These are phyloP conservation scores for Ceraclea dissimilis DNA, from an alignment of 2,888 invertebrate genomes.

Conservation along the genomic window DNA sequence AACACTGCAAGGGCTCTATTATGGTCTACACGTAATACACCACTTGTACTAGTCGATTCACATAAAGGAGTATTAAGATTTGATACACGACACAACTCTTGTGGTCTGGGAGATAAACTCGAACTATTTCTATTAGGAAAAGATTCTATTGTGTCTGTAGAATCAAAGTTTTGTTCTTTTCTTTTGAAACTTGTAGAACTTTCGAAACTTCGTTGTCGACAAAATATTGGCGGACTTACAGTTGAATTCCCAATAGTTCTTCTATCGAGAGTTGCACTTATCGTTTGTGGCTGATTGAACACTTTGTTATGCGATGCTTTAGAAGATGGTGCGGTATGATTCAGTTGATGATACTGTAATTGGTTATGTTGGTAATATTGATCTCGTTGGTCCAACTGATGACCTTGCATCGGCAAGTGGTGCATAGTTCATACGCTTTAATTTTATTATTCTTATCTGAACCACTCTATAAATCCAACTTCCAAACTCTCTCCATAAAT, in stretches of 20 bases:
- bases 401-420: constrained; percentile 20
- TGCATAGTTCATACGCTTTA: constrained; percentile 21
- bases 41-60: constrained; percentile 22
- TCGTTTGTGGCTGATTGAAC: constrained; percentile 17
- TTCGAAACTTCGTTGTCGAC: constrained; percentile 19
- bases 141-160: constrained; percentile 19
- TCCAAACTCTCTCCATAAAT: neutral
- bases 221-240: constrained; percentile 19
- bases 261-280: constrained; percentile 23
- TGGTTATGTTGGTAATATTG: constrained; percentile 18
- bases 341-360: constrained; percentile 19
- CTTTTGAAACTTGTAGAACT: constrained; percentile 11
- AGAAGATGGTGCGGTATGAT: constrained; percentile 15
- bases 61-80: constrained; percentile 12
- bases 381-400: constrained; percentile 22
- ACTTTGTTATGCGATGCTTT: constrained; percentile 8
- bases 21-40: constrained; percentile 14
- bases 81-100: constrained; percentile 10
- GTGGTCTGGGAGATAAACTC: constrained; percentile 13
- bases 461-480: neutral
- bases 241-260: constrained; percentile 24
- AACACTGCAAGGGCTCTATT: constrained; percentile 11
- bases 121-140: constrained; percentile 15
- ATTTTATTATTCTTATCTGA: neutral
- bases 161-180: constrained; percentile 10